Base-by-base conservation (phyloP, 1,140 invertebrate genomes). In the Bombus sibiricus region DNA sequence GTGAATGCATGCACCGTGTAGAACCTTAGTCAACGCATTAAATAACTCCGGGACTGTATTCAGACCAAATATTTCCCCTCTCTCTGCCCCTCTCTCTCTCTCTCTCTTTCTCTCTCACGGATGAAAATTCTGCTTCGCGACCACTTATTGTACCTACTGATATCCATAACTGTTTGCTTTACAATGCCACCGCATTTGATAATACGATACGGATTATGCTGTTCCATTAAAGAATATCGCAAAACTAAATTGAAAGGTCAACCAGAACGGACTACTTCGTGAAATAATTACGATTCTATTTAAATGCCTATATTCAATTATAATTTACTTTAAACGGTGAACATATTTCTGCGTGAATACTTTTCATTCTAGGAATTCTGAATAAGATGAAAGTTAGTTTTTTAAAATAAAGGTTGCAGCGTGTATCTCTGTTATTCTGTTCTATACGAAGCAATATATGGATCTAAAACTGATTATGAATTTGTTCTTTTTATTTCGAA, bases 1-100 rank as follows among this genome's bases (percentile, higher is more conserved):
- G 47, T 32, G 76, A 88, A 76, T 74, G 41, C 41, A 79, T 84
- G 82, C 74, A 43, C 74, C 81, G 72, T 83, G 68, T 47, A 37
- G 47, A 47, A 53, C 37, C 72, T 59, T 77, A 87, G 87, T 81
- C 75, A 62, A 80, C 69, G 87, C 82, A 88, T 88, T 89, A 89
- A 89, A 89, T 88, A 80, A 88, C 37, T 72, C 28, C n/a, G 4
- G 37, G 47, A 32, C 43, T 57, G 39, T 66, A 43, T 89, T 85
- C 73, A 85, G 64, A 53, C 41, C 75, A 32, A 81, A 66, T 85
- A 74, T 74, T 34, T 53, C 47, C 72, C 15, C 15, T 47, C 47
- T 6, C 47, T 47, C 47, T 18, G 1, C 0, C 47, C 15, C 15
- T n/a, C n/a, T n/a, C n/a, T n/a, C n/a, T n/a, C 1, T 32, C 57